Conservation (phyloP, 2,797 vertebrate species). For the Heteromormyrus szaboi region DNA sequence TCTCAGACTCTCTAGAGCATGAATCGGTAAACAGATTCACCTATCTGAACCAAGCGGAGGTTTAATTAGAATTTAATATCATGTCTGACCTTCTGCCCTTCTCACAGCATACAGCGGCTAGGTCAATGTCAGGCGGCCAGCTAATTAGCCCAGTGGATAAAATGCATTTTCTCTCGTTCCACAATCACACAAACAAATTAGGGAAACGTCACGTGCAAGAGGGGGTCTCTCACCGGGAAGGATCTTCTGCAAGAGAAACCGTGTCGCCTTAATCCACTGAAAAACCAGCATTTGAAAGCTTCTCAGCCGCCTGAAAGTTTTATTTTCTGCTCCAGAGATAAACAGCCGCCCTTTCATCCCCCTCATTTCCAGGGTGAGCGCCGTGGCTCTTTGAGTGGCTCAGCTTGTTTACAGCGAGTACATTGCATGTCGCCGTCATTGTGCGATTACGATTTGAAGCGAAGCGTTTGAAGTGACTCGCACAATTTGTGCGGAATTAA, state of each 20-base stretch:
- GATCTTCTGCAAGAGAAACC: background rate
- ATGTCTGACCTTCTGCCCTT: slow-evolving; percentile 2
- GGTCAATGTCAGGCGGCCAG: background rate
- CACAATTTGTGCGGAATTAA: background rate
- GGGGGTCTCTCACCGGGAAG: background rate
- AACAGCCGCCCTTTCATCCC: background rate
- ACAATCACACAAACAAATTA: slow-evolving; percentile 7
- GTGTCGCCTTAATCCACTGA: slow-evolving; percentile 11
- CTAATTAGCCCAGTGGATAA: background rate
- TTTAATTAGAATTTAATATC: slow-evolving; percentile 12
- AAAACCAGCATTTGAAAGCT: background rate
- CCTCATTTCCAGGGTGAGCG: background rate
- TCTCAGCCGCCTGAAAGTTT: background rate
- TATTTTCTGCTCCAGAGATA: background rate
- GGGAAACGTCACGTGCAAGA: background rate
- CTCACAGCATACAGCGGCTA: background rate
- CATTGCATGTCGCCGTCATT: background rate
- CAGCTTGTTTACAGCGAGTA: background rate
- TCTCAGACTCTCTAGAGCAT: background rate
- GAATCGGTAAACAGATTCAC: background rate
- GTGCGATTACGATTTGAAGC: background rate
- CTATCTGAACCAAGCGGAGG: background rate
- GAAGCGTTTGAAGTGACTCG: background rate
- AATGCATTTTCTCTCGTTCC: background rate
- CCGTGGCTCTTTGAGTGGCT: background rate